Evolutionary conservation across 2,888 invertebrate species (phyloP).

Genomic region (Orthosia cruda): DNA sequence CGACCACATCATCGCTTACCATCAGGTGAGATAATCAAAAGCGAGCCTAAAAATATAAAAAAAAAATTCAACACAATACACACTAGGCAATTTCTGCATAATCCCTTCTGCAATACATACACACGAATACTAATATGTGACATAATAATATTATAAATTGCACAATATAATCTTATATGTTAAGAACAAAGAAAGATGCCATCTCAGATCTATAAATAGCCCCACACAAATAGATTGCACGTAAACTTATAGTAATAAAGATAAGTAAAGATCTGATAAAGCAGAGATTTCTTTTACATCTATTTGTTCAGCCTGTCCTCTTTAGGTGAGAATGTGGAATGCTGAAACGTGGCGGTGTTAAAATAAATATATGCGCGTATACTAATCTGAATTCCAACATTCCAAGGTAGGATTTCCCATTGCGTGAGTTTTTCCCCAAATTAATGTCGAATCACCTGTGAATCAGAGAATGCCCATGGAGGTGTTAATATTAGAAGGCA

Average conservation of each 20-base stretch:
- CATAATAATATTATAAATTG: constrained; percentile 22
- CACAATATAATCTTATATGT: constrained; percentile 15
- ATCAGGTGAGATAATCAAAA: too few relatives aligned
- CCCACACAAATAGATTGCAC: constrained; percentile 63
- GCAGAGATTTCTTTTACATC: constrained; percentile 65
- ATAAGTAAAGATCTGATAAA: constrained; percentile 66
- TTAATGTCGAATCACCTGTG: constrained; percentile 15
- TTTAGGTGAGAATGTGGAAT: constrained; percentile 25
- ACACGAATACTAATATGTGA: not conserved
- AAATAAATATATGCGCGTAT: constrained; percentile 34
- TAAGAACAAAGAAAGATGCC: constrained; percentile 36
- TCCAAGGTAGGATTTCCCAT: constrained; percentile 36
- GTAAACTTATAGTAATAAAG: constrained; percentile 54
- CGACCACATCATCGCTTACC: too few relatives aligned
- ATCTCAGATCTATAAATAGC: constrained; percentile 64
- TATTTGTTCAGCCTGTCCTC: constrained; percentile 51
- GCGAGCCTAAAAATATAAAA: too few relatives aligned
- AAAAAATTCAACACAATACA: not conserved
- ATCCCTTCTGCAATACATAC: not conserved
- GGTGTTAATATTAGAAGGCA: too few relatives aligned
- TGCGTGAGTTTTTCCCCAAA: constrained; percentile 8
- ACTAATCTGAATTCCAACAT: constrained; percentile 32
- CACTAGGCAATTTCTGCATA: not conserved
- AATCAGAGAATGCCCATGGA: not conserved
- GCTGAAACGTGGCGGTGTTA: not conserved